Evolutionary conservation across 2,113 vertebrate species (phyloP).

Genomic region (Brachionichthys hirsutus): DNA sequence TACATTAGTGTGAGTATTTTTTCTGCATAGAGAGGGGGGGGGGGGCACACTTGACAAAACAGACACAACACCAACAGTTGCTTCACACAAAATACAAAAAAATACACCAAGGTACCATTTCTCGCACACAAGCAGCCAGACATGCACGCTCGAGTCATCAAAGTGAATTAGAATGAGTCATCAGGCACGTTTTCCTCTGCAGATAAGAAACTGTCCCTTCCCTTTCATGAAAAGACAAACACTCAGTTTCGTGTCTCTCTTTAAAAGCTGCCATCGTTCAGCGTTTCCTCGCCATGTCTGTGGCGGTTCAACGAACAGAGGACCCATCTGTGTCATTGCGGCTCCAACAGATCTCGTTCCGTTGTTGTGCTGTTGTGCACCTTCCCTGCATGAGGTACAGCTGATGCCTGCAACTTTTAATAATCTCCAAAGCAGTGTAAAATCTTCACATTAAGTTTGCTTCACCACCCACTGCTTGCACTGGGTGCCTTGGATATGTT

Average conservation of each 20-base stretch:
- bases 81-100: conserved; percentile 42
- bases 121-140: conserved; percentile 11
- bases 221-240: conserved; percentile 20
- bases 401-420: conserved; percentile 61
- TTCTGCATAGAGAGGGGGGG: conserved; percentile 21
- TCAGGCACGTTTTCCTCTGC: conserved; percentile 19
- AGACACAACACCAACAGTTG: conserved; percentile 27
- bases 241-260: conserved; percentile 2
- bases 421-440: conserved; percentile 56
- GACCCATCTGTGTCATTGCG: conserved; percentile 50
- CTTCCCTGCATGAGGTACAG: conserved; percentile 50
- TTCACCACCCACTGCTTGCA: conserved; percentile 44
- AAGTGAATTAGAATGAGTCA: conserved; percentile 40
- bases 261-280: conserved; percentile 13
- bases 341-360: conserved; percentile 31
- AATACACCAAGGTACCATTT: conserved; percentile 23
- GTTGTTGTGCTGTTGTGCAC: conserved; percentile 51
- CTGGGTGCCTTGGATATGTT: conserved; percentile 38
- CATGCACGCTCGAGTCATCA: conserved; percentile 17
- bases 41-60: conserved; percentile 37
- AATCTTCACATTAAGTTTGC: conserved; percentile 57
- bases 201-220: conserved; percentile 28
- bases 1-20: conserved; percentile 52
- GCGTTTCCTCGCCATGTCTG: conserved; percentile 25
- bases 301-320: conserved; percentile 34